Evolutionary conservation across 2,797 vertebrate genomes (phyloP), one percentile per base, ranked within the genome.

Genomic region (Coccyzus lansbergi): DNA sequence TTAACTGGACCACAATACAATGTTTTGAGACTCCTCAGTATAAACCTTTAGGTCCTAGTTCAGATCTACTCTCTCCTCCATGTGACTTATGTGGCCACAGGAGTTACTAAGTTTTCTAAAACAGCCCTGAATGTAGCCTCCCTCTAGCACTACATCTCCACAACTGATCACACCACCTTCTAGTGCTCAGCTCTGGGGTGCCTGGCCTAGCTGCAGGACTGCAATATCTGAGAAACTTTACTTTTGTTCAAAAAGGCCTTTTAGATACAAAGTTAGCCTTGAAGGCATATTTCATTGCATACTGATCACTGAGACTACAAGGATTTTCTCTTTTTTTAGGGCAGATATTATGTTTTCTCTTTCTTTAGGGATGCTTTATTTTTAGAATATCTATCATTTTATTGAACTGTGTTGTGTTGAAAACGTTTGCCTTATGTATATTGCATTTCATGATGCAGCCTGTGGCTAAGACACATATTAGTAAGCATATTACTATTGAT

Each of bases 401-500:
- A 94, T 88, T 94, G 90, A 96, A 64, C 94, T 36, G 34, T 42
- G 48, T 60, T 90, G 78, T 59, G 82, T 9, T 79, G 86, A 77
- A 86, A 92, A 70, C 63, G 52, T 93, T 93, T 92, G 55, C 76
- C 64, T 93, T 88, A 90, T 86, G 83, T 86, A 86, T 93, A 94
- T 86, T 95, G 81, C 78, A 95, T 86, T 70, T 59, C 33, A 31
- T 68, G 77, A 81, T 82, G 74, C 59, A 86, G 90, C 94, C 91
- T 90, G 90, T 94, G 92, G 95, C 88, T 82, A 92, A 79, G 86
- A 53, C 69, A 42, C 67, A 72, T 90, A 88, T 90, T 90, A 96
- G 85, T 89, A 91, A 94, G 69, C 80, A 72, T 82, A 96, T 95
- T 96, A 90, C 70, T 92, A 95, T 96, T 92, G 96, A 96, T 96